Percentiles rank a stretch among this genome's conserved stretches.
Evolutionary conservation across 2,888 invertebrate species (phyloP).

Genomic region (Xylota segnis): DNA sequence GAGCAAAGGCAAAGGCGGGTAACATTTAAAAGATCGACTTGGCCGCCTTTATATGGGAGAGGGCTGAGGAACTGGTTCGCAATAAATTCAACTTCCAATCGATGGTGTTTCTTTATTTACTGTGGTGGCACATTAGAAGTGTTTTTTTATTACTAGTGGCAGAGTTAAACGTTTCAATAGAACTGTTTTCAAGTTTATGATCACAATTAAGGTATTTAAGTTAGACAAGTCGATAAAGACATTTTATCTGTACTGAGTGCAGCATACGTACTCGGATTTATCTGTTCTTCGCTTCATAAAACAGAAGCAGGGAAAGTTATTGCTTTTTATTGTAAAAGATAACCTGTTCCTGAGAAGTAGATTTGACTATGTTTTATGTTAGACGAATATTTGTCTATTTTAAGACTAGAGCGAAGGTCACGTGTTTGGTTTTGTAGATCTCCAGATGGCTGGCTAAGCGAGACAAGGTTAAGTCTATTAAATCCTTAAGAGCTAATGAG

Average conservation of each 20-base stretch:
- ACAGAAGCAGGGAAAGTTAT: not conserved
- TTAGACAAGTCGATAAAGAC: slow-evolving; percentile 43
- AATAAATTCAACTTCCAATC: slow-evolving; percentile 50
- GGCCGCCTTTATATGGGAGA: slow-evolving; percentile 20
- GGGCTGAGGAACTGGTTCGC: slow-evolving; percentile 57
- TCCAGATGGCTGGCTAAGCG: too few relatives aligned
- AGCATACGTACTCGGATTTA: slow-evolving; percentile 17
- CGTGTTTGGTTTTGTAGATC: not conserved
- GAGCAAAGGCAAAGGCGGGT: not conserved
- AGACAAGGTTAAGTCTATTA: too few relatives aligned
- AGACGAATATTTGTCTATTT: not conserved
- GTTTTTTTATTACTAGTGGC: slow-evolving; percentile 46
- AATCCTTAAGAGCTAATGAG: too few relatives aligned
- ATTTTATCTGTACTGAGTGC: slow-evolving; percentile 26
- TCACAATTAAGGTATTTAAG: slow-evolving; percentile 38
- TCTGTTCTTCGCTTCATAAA: not conserved
- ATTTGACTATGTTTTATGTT: not conserved
- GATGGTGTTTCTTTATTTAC: slow-evolving; percentile 53
- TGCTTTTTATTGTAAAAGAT: not conserved
- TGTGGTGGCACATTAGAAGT: slow-evolving; percentile 39
- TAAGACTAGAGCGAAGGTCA: not conserved
- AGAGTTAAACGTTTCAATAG: slow-evolving; percentile 48
- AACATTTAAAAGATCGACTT: slow-evolving; percentile 40
- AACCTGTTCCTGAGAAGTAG: not conserved
- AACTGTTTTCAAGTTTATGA: slow-evolving; percentile 68